Base-by-base conservation (phyloP, 53 echinoderm and acorn worm genomes). In the Zoroaster sp. region DNA sequence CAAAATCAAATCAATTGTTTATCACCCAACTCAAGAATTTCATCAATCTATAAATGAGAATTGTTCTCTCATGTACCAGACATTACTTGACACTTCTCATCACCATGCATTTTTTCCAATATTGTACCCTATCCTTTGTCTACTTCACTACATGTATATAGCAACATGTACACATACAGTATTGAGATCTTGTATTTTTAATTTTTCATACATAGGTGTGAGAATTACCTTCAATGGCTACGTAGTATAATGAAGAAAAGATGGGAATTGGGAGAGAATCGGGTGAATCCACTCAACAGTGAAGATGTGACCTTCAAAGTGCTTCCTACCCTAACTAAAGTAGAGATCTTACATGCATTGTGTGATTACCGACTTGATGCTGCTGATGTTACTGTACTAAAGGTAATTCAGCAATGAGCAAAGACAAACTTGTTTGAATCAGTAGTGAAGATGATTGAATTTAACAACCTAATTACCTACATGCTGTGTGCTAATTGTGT, bases 341-440 rank as follows among this genome's bases (percentile, higher is more conserved):
- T 98, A 35, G 98, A 98, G 77, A 93, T 98, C 31, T 75, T 96
- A n/a, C 94, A 98, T 79, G 87, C 95, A 4, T 80, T 98, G 70
- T 98, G 98, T 72, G 95, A 98, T 74, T 98, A 93, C 51, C 82
- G 98, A 73, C 87, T 98, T 0, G 98, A 98, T 90, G 98, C 98
- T 54, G 83, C 82, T 40, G 98, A 98, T 87, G 95, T 98, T 15
- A 49, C 93, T n/a, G 91, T 96, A 7, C 79, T 98, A 10, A 98
- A 98, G 94, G 98, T 96, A 59, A 59, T 28, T 54, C 55, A 54
- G 23, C n/a, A 23, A n/a, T 21, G 9, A 54, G 23, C 23, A 21
- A 51, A 51, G n/a, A 51, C 52, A 14, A 5, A 54, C 54, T 15
- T 59, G 63, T 59, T 59, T 59, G 9, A 59, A 55, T n/a, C n/a